Evolutionary conservation across 2,888 invertebrate species (phyloP).

Genomic region (Mellilla xanthometata): DNA sequence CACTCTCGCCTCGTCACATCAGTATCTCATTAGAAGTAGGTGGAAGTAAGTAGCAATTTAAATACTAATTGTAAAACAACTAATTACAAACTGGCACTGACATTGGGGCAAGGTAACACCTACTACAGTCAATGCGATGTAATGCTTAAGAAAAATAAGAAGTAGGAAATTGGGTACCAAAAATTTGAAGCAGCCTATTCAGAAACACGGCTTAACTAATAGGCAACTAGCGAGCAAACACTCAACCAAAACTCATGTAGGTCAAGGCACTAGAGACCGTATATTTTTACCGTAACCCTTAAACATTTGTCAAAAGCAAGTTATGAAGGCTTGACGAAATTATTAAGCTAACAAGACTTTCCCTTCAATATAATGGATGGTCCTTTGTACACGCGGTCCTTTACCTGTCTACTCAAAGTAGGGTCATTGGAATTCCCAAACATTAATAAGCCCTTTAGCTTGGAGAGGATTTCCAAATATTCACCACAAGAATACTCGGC

Average conservation of each 20-base stretch:
- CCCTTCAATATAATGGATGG: constrained; percentile 58
- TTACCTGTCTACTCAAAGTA: constrained; percentile 57
- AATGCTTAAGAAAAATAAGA: too few relatives aligned
- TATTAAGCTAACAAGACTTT: constrained; percentile 52
- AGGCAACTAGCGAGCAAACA: too few relatives aligned
- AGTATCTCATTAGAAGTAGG: too few relatives aligned
- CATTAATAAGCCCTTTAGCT: constrained; percentile 66
- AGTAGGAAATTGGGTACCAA: too few relatives aligned
- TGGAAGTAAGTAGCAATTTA: too few relatives aligned
- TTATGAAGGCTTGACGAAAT: constrained; percentile 45
- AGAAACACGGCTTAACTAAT: too few relatives aligned
- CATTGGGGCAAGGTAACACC: too few relatives aligned
- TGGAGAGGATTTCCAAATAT: constrained; percentile 52
- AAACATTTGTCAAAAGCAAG: constrained; percentile 28
- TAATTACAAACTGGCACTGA: too few relatives aligned
- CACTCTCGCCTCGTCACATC: too few relatives aligned
- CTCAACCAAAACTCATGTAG: not conserved
- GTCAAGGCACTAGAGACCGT: constrained; percentile 6
- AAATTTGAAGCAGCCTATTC: too few relatives aligned
- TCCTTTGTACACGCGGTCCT: constrained; percentile 51
- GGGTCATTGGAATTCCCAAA: constrained; percentile 56
- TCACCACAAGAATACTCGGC: constrained; percentile 57
- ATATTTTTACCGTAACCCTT: constrained; percentile 19
- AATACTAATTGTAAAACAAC: too few relatives aligned
- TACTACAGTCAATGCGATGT: too few relatives aligned